Base-by-base conservation (phyloP, 2,888 invertebrate genomes). In the Nomada hirtipes region DNA sequence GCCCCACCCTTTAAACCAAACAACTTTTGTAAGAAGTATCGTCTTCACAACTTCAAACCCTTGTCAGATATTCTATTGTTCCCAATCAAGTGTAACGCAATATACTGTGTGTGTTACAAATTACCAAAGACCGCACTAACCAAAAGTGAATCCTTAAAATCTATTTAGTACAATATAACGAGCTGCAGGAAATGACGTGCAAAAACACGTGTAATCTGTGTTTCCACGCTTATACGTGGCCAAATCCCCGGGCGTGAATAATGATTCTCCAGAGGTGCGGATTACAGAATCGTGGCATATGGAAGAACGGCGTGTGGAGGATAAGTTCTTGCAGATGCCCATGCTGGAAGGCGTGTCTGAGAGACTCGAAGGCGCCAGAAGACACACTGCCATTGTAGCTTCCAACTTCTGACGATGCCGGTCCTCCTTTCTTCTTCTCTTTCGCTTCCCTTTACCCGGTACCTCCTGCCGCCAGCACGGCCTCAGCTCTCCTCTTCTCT, bases 361-460 rank as follows among this genome's bases (percentile, higher is more conserved):
- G 90, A 92, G 93, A 92, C 93, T 89, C 86, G 75, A 71, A 85
- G 93, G 92, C 92, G 92, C 92, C 93, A 88, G 86, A 92, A 93
- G 92, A 93, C 90, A 88, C 89, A 90, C 88, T 89, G 86, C 88
- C 85, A 88, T 86, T 88, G 87, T 89, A 90, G 86, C 85, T 88
- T 87, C 88, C 88, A 88, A 88, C 82, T 89, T 80, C 84, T 85
- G 77, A 83, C 79, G 78, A 81, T 76, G 77, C 77, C 69, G 65
- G 67, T 67, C 78, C 74, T 63, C 52, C 77, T 60, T 67, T 81
- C 76, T 60, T 55, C 71, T 63, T 44, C 72, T 68, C 55, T 69
- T 72, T 71, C 68, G 10, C 65, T 81, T 80, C 75, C 64, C 52
- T 67, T 61, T 74, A 70, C 53, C 64, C 75, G 59, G 13, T 79